Evolutionary conservation across 2,797 vertebrate species (phyloP).

Genomic region (Falco biarmicus): DNA sequence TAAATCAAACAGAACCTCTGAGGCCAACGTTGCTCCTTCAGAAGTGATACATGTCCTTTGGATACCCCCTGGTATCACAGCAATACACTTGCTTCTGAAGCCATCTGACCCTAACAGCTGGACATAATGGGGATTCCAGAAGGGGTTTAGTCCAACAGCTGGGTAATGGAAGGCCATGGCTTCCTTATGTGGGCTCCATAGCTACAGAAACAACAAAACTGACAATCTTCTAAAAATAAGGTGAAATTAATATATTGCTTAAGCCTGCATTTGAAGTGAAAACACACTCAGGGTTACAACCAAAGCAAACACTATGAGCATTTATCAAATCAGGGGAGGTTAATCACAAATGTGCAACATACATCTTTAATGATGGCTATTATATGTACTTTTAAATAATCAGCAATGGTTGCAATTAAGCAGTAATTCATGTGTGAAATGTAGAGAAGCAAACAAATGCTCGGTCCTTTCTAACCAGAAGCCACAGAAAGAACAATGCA

Average conservation of each 20-base stretch:
- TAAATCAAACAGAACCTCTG: neutral
- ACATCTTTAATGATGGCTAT: neutral
- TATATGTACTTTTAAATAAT: neutral
- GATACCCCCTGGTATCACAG: conserved; percentile 44
- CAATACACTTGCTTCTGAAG: conserved; percentile 67
- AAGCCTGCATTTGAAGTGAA: conserved; percentile 18
- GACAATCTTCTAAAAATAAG: conserved; percentile 83
- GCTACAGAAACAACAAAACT: conserved; percentile 85
- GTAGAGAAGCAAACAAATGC: neutral
- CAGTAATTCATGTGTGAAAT: neutral
- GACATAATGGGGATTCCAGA: conserved; percentile 85
- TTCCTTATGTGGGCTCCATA: conserved; percentile 80
- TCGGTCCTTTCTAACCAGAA: neutral
- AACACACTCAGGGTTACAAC: conserved; percentile 10
- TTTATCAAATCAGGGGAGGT: neutral
- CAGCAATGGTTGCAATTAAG: neutral
- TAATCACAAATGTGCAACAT: neutral
- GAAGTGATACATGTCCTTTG: neutral
- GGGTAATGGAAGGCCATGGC: conserved; percentile 80
- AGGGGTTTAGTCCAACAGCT: conserved; percentile 85
- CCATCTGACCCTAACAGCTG: conserved; percentile 86
- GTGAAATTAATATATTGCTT: conserved; percentile 51
- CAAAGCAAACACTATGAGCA: neutral
- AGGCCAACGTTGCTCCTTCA: neutral
- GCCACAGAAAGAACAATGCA: neutral